phyloP scores from a whole-genome alignment of 2,113 vertebrate species.

The Eptesicus fuscus region DNA sequence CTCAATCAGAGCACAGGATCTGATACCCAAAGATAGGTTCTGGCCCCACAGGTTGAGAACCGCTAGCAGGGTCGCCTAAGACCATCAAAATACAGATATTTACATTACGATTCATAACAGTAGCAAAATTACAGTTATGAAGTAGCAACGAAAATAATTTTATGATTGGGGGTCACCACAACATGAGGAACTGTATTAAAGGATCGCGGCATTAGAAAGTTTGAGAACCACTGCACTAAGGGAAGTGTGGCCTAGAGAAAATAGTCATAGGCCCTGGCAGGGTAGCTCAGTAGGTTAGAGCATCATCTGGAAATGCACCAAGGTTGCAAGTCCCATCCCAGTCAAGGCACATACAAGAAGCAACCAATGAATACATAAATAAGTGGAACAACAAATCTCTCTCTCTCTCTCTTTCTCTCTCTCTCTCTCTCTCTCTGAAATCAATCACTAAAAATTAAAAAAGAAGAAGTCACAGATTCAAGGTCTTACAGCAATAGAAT shows the following conservation, averaged over 20 bases:
- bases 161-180: too few species aligned
- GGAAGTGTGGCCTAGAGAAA: background rate
- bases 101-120: too few species aligned
- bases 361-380: background rate
- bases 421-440: too few species aligned
- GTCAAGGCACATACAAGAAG: background rate
- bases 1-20: too few species aligned
- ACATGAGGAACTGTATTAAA: too few species aligned
- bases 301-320: background rate
- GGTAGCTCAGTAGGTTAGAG: background rate
- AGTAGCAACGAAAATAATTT: too few species aligned
- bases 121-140: too few species aligned
- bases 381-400: background rate
- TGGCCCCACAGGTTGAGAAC: too few species aligned
- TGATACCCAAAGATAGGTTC: too few species aligned
- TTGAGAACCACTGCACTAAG: background rate
- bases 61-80: too few species aligned
- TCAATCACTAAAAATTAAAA: background rate
- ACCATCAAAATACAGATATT: too few species aligned
- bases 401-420: background rate
- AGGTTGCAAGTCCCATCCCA: background rate
- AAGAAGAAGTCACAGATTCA: background rate
- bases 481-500: background rate
- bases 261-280: background rate
- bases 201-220: too few species aligned